A percentile compares a stretch with the other conserved stretches of the same genome.
These are phyloP conservation scores for Chrysotoxum bicinctum DNA, from an alignment of 2,888 invertebrate species.

Conservation along the genomic window DNA sequence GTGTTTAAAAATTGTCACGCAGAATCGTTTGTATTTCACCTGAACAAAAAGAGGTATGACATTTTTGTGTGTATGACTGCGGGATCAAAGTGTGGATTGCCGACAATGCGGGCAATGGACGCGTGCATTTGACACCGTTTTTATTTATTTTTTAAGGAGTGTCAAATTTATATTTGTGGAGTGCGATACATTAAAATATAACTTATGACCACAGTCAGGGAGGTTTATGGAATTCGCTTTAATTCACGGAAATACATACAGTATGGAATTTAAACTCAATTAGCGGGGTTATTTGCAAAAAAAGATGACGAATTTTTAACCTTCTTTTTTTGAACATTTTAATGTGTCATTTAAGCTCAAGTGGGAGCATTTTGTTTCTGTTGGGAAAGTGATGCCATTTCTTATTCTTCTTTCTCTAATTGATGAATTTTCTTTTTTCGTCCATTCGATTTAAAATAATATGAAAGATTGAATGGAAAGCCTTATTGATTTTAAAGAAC, in stretches of 20 bases:
- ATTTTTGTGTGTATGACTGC: conserved; percentile 7
- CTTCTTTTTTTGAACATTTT: neutral
- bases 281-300: neutral
- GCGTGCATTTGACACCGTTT: conserved; percentile 32
- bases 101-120: conserved; percentile 16
- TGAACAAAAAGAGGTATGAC: conserved; percentile 49
- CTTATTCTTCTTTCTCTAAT: neutral
- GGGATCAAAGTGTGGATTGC: conserved; percentile 56
- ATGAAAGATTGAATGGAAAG: too few species aligned
- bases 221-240: conserved; percentile 29
- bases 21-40: conserved; percentile 38
- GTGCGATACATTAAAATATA: conserved; percentile 22
- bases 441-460: too few species aligned
- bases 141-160: conserved; percentile 25
- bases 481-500: too few species aligned
- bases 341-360: neutral
- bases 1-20: conserved; percentile 39
- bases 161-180: conserved; percentile 50
- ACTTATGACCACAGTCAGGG: conserved; percentile 43
- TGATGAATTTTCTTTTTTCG: neutral
- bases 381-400: neutral
- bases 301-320: neutral
- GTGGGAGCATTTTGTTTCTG: neutral
- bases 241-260: conserved; percentile 1
- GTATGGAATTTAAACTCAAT: neutral